These are phyloP conservation scores for Sinelater perroti DNA, from an alignment of 2,888 invertebrate species.

Conservation along the genomic window DNA sequence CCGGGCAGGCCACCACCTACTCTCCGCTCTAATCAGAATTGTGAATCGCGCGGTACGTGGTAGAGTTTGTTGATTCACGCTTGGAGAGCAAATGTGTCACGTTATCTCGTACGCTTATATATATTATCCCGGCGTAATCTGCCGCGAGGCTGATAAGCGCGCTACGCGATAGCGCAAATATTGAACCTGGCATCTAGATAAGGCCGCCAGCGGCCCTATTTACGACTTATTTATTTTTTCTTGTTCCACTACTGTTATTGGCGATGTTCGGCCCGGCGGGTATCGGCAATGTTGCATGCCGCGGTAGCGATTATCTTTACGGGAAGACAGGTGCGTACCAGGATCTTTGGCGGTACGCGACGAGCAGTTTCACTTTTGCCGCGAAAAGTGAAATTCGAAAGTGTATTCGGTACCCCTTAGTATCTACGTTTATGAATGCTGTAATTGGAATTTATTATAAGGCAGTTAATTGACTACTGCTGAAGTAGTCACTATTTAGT, in stretches of 20 bases:
- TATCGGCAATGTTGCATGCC: neutral
- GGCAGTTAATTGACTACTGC: too few species aligned
- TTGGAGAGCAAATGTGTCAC: constrained; percentile 26
- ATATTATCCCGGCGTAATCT: constrained; percentile 11
- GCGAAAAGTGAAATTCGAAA: too few species aligned
- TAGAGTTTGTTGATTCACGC: constrained; percentile 28
- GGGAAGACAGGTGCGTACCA: too few species aligned
- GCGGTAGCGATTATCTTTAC: neutral
- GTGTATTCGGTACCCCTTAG: too few species aligned
- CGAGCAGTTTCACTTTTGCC: too few species aligned
- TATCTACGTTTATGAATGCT: too few species aligned
- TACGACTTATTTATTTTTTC: constrained; percentile 20
- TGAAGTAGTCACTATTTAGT: too few species aligned
- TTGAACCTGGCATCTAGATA: constrained; percentile 23
- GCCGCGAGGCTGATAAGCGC: constrained; percentile 20
- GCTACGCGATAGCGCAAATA: constrained; percentile 26
- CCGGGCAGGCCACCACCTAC: constrained; percentile 27
- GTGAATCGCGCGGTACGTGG: constrained; percentile 27
- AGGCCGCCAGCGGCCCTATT: neutral
- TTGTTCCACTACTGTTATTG: neutral
- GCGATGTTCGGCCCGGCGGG: neutral
- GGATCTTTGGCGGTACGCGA: too few species aligned
- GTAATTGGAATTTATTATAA: too few species aligned
- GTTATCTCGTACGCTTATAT: constrained; percentile 22
- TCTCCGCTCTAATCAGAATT: constrained; percentile 24